Conservation (phyloP, 2,888 invertebrate species). For the Megaustenia siamemsis region DNA sequence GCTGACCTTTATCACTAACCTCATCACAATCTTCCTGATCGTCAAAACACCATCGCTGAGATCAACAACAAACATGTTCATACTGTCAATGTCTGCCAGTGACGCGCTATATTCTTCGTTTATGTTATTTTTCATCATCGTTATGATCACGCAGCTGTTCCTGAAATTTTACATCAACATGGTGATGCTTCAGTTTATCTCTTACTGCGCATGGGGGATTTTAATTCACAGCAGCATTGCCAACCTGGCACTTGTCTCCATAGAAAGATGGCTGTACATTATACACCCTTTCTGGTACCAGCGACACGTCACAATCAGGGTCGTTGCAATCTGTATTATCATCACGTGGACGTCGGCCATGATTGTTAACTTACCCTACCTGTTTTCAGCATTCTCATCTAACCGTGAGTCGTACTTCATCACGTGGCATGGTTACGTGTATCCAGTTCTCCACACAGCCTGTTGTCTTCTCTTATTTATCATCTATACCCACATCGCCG, state of each 20-base stretch:
- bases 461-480: conserved; percentile 7
- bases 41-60: not conserved
- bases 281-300: conserved; percentile 42
- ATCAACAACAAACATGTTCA: conserved; percentile 2
- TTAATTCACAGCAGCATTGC: conserved; percentile 18
- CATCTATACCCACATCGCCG: conserved; percentile 39
- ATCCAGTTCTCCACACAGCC: conserved; percentile 29
- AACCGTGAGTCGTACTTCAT: not conserved
- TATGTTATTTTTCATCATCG: not conserved
- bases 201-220: conserved; percentile 36
- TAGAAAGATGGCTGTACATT: conserved; percentile 45
- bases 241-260: conserved; percentile 24
- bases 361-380: conserved; percentile 24
- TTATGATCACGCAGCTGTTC: not conserved
- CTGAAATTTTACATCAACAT: not conserved
- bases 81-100: not conserved
- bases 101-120: not conserved
- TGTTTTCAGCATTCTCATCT: not conserved
- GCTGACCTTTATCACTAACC: conserved; percentile 10
- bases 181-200: not conserved
- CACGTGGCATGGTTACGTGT: conserved; percentile 2
- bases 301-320: not conserved
- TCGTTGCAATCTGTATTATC: conserved; percentile 9
- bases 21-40: not conserved
- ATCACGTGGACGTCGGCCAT: conserved; percentile 20